A percentile compares a stretch with the other conserved stretches of the same genome.
These are phyloP conservation scores for Mystacornis crossleyi DNA, from an alignment of 2,113 vertebrate species.

Conservation along the genomic window DNA sequence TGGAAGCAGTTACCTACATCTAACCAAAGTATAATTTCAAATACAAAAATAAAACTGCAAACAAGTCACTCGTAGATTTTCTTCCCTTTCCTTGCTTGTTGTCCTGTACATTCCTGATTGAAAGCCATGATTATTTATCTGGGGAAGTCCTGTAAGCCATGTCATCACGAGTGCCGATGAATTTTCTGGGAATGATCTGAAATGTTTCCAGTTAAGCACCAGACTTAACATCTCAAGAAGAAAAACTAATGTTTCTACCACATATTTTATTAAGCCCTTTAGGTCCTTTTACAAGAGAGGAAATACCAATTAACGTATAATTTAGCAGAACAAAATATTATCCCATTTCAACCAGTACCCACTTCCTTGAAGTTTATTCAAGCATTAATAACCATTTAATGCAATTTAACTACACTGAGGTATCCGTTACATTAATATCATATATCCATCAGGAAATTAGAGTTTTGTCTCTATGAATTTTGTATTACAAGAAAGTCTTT, in stretches of 20 bases:
- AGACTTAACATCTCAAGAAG: constrained; percentile 74
- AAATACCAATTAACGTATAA: constrained; percentile 87
- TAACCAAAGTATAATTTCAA: not conserved
- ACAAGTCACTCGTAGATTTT: rapidly evolving
- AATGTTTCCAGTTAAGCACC: constrained; percentile 75
- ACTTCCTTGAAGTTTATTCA: constrained; percentile 89
- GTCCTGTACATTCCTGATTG: not conserved
- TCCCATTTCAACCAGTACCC: constrained; percentile 83
- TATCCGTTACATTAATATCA: constrained; percentile 87
- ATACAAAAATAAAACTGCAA: not conserved
- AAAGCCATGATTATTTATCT: constrained; percentile 65
- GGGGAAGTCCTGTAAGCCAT: constrained; percentile 50
- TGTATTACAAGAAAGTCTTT: constrained; percentile 80
- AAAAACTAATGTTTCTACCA: constrained; percentile 74
- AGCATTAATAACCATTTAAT: constrained; percentile 89
- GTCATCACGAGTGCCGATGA: constrained; percentile 46
- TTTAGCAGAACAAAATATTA: constrained; percentile 88
- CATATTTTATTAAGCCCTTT: constrained; percentile 84
- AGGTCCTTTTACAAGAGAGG: constrained; percentile 84
- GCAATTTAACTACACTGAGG: constrained; percentile 85
- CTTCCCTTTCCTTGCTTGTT: not conserved
- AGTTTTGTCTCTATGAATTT: constrained; percentile 85
- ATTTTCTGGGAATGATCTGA: constrained; percentile 79
- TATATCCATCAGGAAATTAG: constrained; percentile 87
- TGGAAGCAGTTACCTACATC: not conserved